These are phyloP conservation scores for Suillia variegata DNA, from an alignment of 2,888 invertebrate species.

Conservation along the genomic window DNA sequence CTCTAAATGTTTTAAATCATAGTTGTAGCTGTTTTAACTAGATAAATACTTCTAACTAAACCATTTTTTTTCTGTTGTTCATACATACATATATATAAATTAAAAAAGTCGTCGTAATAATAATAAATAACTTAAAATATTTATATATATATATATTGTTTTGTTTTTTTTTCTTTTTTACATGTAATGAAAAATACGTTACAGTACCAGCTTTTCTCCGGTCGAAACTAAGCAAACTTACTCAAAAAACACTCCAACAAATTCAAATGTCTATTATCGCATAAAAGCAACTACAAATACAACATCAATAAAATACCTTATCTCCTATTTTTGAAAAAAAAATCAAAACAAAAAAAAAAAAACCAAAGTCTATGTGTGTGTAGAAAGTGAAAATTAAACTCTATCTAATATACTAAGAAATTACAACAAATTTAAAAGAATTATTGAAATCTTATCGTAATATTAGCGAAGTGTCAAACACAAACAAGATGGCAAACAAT, in stretches of 20 bases:
- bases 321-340: too few species aligned
- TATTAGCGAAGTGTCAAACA: slow-evolving; percentile 25
- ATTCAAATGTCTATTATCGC: not conserved
- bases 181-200: slow-evolving; percentile 62
- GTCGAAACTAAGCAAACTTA: slow-evolving; percentile 64
- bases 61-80: too few species aligned
- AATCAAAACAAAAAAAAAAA: too few species aligned
- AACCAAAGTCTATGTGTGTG: not conserved
- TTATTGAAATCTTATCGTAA: slow-evolving; percentile 23
- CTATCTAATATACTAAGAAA: slow-evolving; percentile 12
- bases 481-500: slow-evolving; percentile 17
- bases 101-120: too few species aligned
- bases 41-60: too few species aligned
- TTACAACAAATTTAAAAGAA: not conserved
- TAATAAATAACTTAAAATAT: slow-evolving; percentile 18
- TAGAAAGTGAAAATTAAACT: too few species aligned
- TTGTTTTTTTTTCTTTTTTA: slow-evolving; percentile 57
- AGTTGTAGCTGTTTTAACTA: too few species aligned
- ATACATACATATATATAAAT: too few species aligned
- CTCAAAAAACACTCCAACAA: slow-evolving; percentile 21
- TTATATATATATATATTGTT: too few species aligned
- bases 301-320: too few species aligned
- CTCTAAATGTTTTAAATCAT: too few species aligned
- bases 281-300: too few species aligned
- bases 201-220: slow-evolving; percentile 72